Evolutionary conservation across 1,140 invertebrate genomes (phyloP).

Genomic region (Coptotermes formosanus): DNA sequence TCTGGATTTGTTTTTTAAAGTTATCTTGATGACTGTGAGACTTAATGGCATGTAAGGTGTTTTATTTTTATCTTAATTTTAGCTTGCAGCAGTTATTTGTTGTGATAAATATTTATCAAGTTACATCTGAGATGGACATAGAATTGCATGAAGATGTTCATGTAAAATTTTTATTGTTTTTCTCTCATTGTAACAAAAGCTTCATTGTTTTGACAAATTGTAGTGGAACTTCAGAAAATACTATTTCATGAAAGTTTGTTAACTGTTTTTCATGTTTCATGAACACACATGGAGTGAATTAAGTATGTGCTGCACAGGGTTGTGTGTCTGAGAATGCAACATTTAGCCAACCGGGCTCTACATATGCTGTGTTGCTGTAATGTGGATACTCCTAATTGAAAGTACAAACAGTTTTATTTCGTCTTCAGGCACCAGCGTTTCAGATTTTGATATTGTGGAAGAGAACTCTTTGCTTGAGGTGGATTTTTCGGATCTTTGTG

Average conservation of each 20-base stretch:
- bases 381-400: background rate
- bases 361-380: background rate
- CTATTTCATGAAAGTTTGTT: background rate
- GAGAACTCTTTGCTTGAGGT: conserved; percentile 26
- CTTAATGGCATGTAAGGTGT: no score
- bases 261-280: background rate
- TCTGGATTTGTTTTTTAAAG: no score
- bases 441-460: background rate
- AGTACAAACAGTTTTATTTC: background rate
- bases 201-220: background rate
- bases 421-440: conserved; percentile 4
- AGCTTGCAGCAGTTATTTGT: no score
- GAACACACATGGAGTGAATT: no score
- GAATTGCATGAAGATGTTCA: no score
- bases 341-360: no score
- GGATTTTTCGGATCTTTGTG: conserved; percentile 23
- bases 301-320: no score
- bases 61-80: no score
- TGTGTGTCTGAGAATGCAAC: no score
- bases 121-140: no score
- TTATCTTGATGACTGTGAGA: no score
- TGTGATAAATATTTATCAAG: no score
- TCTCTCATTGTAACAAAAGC: background rate
- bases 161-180: background rate
- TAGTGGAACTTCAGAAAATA: background rate